Base-by-base conservation (phyloP, 2,888 invertebrate genomes). In the Sinhomidia bicolor region DNA sequence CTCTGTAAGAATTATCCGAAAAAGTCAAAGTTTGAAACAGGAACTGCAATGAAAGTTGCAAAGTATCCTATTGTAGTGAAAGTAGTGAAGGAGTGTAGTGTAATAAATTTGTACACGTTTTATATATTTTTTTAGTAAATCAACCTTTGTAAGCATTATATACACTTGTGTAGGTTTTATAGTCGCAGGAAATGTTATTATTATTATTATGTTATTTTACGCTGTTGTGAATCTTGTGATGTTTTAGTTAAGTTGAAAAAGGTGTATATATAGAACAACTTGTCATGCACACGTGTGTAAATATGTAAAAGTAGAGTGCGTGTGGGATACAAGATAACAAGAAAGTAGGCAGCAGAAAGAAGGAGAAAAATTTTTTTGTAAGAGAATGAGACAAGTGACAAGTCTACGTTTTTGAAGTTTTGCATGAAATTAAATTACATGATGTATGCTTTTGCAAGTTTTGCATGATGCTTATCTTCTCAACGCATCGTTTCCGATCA, bases 391-490 rank as follows among this genome's bases (percentile, higher is more conserved):
- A 10, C n/a, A 7, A 41, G 41, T 41, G 5, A n/a, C n/a, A n/a
- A n/a, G 41, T 41, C 5, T 68, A 41, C 36, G 65, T 65, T 47
- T 74, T 74, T 74, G 74, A 47, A 47, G 44, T 47, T 74, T 74
- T 44, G 47, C 47, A 74, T 44, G 74, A 47, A 47, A 20, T 74
- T 23, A 74, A 74, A 74, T 74, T 74, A 74, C 26, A 47, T 14
- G 1, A 14, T 74, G 47, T 68, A 41, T 17, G 65, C 32, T 47
- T 74, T 74, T 74, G 74, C n/a, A 47, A 47, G 44, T 47, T 74
- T 74, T 44, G 47, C 47, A 74, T 44, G 74, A 47, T 74, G 47
- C 47, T 74, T 74, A 47, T 74, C 47, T 47, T 74, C 1, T 41
- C 74, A 74, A 9, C 7, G 14, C 20, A 71, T 14, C 36, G 10